A percentile compares a stretch with the other conserved stretches of the same genome.
phyloP scores from a whole-genome alignment of 2,113 vertebrate genomes.

The Brachirus orientalis region DNA sequence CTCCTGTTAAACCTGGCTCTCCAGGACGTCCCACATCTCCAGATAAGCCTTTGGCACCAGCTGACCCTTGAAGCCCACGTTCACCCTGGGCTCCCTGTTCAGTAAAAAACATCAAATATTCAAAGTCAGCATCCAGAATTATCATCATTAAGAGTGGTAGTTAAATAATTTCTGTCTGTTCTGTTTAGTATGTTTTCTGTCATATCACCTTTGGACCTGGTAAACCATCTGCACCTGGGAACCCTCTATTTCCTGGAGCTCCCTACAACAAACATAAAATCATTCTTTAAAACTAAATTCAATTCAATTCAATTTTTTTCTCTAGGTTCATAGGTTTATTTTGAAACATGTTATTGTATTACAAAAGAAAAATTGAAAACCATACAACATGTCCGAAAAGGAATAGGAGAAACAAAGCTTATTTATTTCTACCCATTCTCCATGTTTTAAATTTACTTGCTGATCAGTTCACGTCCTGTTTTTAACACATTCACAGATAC shows the following conservation, averaged over 20 bases:
- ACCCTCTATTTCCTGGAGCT: conserved; percentile 93
- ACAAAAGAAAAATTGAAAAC: no score
- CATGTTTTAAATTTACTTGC: no score
- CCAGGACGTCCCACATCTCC: conserved; percentile 94
- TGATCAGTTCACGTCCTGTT: no score
- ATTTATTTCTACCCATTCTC: no score
- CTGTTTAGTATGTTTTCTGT: neutral
- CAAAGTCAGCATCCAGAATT: neutral
- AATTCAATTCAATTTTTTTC: no score
- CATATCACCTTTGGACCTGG: conserved; percentile 91
- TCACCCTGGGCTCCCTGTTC: conserved; percentile 93
- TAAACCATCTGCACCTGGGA: conserved; percentile 94
- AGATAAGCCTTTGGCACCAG: conserved; percentile 88
- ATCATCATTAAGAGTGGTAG: neutral
- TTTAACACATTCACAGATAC: no score
- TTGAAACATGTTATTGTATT: no score
- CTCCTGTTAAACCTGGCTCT: conserved; percentile 93
- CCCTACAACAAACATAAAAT: conserved; percentile 79
- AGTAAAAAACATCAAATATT: neutral
- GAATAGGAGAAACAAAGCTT: no score
- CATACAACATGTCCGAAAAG: no score
- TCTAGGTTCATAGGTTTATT: no score
- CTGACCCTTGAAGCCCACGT: conserved; percentile 86
- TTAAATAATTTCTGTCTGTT: no score
- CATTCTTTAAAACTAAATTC: neutral